Percentiles rank a stretch among this genome's conserved stretches.
Evolutionary conservation across 2,113 vertebrate species (phyloP).

Genomic region (Holacanthus passer): DNA sequence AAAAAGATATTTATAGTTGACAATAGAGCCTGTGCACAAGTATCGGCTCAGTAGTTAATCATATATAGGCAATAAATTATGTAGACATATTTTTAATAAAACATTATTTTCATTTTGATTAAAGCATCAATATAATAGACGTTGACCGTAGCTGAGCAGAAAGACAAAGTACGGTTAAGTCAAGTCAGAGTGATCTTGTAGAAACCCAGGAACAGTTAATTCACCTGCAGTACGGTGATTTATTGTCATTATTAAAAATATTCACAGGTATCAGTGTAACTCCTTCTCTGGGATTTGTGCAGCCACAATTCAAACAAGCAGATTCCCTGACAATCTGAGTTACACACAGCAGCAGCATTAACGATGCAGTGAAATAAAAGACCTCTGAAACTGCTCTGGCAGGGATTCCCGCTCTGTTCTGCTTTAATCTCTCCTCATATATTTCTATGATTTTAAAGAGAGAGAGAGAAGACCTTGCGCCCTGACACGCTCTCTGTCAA

Average conservation of each 20-base stretch:
- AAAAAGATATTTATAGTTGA: not conserved
- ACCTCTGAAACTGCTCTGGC: slow-evolving; percentile 18
- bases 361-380: slow-evolving; percentile 50
- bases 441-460: slow-evolving; percentile 56
- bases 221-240: slow-evolving; percentile 26
- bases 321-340: slow-evolving; percentile 23
- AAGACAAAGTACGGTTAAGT: slow-evolving; percentile 10
- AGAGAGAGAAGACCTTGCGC: slow-evolving; percentile 53
- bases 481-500: slow-evolving; percentile 66
- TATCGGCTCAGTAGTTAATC: not conserved
- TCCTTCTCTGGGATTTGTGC: slow-evolving; percentile 12
- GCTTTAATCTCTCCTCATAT: slow-evolving; percentile 52
- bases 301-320: slow-evolving; percentile 26
- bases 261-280: slow-evolving; percentile 3
- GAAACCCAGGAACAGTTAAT: slow-evolving; percentile 2
- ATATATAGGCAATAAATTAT: not conserved
- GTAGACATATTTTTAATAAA: not conserved
- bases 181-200: not conserved
- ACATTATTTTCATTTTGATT: not conserved
- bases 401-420: slow-evolving; percentile 40
- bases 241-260: slow-evolving; percentile 6
- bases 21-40: not conserved
- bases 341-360: slow-evolving; percentile 5
- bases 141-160: not conserved
- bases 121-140: not conserved